phyloP scores from a whole-genome alignment of 1,140 invertebrate species.

The Drosophila pectinifera region DNA sequence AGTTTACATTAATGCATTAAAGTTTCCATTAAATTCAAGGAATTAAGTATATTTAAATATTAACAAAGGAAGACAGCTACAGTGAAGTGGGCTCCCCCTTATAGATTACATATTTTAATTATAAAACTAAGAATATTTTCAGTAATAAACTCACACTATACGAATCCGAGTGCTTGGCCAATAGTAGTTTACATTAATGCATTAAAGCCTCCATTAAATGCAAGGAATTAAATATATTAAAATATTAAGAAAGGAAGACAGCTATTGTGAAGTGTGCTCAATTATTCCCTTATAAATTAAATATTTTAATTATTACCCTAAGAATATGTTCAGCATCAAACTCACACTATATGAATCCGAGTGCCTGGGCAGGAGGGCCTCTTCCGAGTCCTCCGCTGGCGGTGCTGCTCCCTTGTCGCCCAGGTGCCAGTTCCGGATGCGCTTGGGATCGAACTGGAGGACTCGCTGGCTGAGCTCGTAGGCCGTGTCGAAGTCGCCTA shows the following conservation, averaged over 20 bases:
- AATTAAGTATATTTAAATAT: too few relatives aligned
- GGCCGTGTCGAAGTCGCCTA: conserved; percentile 93
- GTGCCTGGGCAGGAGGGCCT: conserved; percentile 29
- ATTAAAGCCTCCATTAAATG: neutral
- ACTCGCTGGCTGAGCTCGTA: conserved; percentile 95
- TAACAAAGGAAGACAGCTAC: too few relatives aligned
- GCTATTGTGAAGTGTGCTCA: too few relatives aligned
- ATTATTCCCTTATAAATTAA: too few relatives aligned
- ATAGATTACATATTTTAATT: too few relatives aligned
- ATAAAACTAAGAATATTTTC: too few relatives aligned
- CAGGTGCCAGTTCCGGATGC: conserved; percentile 92
- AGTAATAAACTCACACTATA: too few relatives aligned
- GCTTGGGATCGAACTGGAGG: conserved; percentile 92
- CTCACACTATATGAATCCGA: conserved; percentile 64
- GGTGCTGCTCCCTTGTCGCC: conserved; percentile 86
- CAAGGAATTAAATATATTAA: neutral
- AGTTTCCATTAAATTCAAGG: neutral
- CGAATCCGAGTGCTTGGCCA: too few relatives aligned
- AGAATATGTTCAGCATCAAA: neutral
- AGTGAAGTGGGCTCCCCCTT: too few relatives aligned
- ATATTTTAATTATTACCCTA: too few relatives aligned
- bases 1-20: conserved; percentile 1
- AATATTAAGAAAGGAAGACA: too few relatives aligned
- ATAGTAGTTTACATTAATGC: neutral
- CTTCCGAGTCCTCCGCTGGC: conserved; percentile 3